Evolutionary conservation across 2,888 invertebrate genomes (phyloP).

Genomic region (Choreutis nemorana): DNA sequence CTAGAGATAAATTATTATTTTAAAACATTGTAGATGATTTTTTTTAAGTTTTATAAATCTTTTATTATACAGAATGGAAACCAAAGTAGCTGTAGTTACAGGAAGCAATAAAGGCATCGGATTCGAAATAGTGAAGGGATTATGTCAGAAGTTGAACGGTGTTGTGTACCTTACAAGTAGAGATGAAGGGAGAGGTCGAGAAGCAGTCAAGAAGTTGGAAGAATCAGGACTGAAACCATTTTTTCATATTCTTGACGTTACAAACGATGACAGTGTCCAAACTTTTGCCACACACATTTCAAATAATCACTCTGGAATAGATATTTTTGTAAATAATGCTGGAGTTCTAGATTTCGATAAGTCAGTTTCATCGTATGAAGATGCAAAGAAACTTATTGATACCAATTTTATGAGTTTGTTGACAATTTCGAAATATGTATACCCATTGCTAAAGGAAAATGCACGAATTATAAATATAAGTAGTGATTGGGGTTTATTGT

Average conservation of each 20-base stretch:
- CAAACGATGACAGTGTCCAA: conserved; percentile 67
- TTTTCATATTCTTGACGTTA: conserved; percentile 77
- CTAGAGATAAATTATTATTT: conserved; percentile 22
- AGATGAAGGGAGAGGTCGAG: conserved; percentile 66
- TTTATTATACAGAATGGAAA: conserved; percentile 52
- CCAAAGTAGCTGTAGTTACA: conserved; percentile 60
- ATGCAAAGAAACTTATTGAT: conserved; percentile 74
- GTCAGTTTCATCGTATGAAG: conserved; percentile 70
- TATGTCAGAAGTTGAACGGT: conserved; percentile 74
- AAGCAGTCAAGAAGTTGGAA: conserved; percentile 69
- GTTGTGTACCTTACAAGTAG: conserved; percentile 78
- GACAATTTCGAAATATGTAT: conserved; percentile 71
- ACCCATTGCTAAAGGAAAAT: conserved; percentile 73
- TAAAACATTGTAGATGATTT: conserved; percentile 10
- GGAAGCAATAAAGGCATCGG: conserved; percentile 57
- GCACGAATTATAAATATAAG: conserved; percentile 82
- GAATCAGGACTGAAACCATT: conserved; percentile 63
- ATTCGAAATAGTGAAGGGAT: conserved; percentile 56
- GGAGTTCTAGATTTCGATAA: conserved; percentile 73
- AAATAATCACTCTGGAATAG: conserved; percentile 71
- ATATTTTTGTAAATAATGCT: conserved; percentile 81
- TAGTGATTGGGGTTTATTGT: conserved; percentile 64
- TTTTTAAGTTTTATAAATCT: conserved; percentile 22
- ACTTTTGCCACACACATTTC: conserved; percentile 67
- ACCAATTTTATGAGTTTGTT: conserved; percentile 77